Conservation (phyloP, 37 sponge, comb jelly and placozoan genomes). For the Ianthella basta region DNA sequence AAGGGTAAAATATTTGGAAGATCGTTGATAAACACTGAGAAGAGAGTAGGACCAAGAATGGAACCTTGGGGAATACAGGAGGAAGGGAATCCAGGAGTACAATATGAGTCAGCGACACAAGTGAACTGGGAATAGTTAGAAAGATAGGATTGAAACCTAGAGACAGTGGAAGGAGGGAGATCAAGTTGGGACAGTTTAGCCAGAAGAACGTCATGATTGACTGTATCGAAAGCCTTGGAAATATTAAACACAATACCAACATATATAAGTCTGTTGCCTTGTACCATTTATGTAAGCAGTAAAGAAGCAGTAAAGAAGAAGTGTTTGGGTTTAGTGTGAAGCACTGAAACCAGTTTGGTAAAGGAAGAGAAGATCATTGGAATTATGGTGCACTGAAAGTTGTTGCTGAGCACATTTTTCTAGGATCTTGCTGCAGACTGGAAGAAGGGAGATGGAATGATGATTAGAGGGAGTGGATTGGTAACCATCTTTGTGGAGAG, state of each 20-base stretch:
- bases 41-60: background rate
- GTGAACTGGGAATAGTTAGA: background rate
- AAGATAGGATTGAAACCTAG: slow-evolving; percentile 9
- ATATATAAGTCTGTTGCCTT: background rate
- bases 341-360: slow-evolving; percentile 11
- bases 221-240: slow-evolving; percentile 17
- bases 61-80: slow-evolving; percentile 12
- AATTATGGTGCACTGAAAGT: background rate
- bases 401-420: slow-evolving; percentile 9
- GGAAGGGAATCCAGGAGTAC: background rate
- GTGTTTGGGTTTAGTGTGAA: slow-evolving; percentile 2
- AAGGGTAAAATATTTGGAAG: background rate
- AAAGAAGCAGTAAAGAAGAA: slow-evolving; percentile 10
- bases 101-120: background rate
- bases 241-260: slow-evolving; percentile 10
- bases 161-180: background rate
- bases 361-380: background rate
- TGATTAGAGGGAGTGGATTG: background rate
- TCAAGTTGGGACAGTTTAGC: slow-evolving; percentile 18
- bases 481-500: slow-evolving; percentile 6
- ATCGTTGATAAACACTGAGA: slow-evolving; percentile 7
- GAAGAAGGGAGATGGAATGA: slow-evolving; percentile 4
- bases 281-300: slow-evolving; percentile 4
- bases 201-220: slow-evolving; percentile 5
- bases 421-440: background rate